Evolutionary conservation across 30 jellyfish, hydroid and myxozoan genomes (phyloP).

Genomic region (Haliclystus octoradiatus): DNA sequence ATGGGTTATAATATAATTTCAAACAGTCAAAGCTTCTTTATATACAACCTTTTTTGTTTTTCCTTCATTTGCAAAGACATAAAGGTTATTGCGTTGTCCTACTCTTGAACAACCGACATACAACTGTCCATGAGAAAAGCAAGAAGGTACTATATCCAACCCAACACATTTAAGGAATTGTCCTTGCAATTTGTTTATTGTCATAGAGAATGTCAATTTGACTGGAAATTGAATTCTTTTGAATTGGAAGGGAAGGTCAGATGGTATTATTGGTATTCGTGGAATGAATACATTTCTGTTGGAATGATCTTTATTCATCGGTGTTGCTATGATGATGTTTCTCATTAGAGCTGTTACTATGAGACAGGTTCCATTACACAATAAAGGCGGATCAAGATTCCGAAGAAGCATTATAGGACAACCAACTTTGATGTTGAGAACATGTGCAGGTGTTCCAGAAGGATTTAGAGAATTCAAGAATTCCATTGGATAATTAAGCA

Average conservation of each 20-base stretch:
- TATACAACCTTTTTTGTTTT: too few species aligned
- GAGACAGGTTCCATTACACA: conserved; percentile 27
- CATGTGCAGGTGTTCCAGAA: background rate
- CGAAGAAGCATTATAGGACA: background rate
- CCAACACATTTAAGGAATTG: conserved; percentile 13
- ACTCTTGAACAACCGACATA: conserved; percentile 1
- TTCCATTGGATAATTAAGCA: background rate
- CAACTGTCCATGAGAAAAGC: conserved; percentile 26
- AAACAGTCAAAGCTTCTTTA: too few species aligned
- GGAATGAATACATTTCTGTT: conserved; percentile 27
- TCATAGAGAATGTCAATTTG: conserved; percentile 13
- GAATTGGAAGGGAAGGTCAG: conserved; percentile 20
- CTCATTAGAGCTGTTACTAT: conserved; percentile 3
- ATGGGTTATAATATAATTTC: too few species aligned
- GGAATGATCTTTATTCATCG: background rate
- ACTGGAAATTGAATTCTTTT: conserved; percentile 14
- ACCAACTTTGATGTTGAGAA: background rate
- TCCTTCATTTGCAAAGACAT: too few species aligned
- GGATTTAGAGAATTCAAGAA: background rate
- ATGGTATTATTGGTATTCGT: conserved; percentile 22
- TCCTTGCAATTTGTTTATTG: conserved; percentile 34
- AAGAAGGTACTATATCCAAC: background rate
- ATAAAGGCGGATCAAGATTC: background rate
- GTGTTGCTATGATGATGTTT: conserved; percentile 17
- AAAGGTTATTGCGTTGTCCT: too few species aligned